A percentile compares a stretch with the other conserved stretches of the same genome.
Evolutionary conservation across 2,113 vertebrate species (phyloP).

Genomic region (Poicephalus gulielmi): DNA sequence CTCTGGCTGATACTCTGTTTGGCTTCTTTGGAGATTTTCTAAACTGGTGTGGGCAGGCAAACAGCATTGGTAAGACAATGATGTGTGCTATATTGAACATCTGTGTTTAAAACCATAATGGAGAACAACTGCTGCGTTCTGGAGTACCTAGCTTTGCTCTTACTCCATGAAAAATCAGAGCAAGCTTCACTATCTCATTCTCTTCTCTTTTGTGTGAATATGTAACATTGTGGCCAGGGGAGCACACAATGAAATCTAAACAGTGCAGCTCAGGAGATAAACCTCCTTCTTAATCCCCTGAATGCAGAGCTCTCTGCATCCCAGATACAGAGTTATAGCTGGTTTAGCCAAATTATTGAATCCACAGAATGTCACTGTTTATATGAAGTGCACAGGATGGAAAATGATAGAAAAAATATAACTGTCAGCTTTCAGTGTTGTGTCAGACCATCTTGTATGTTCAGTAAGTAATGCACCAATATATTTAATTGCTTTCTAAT

Average conservation of each 20-base stretch:
- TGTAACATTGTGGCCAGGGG: not conserved
- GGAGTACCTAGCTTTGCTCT: not conserved
- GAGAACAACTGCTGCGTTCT: not conserved
- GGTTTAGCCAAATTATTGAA: not conserved
- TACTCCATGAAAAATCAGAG: not conserved
- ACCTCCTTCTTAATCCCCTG: not conserved
- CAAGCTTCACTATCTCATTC: not conserved
- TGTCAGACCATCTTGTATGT: not conserved
- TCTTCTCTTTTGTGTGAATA: not conserved
- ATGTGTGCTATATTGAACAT: not conserved
- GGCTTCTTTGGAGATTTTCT: slow-evolving; percentile 67
- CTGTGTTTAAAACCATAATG: not conserved
- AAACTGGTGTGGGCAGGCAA: slow-evolving; percentile 72
- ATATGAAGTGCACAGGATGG: not conserved
- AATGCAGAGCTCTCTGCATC: not conserved
- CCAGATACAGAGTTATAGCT: not conserved
- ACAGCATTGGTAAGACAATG: slow-evolving; percentile 63
- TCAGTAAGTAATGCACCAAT: not conserved
- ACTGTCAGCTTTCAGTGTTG: not conserved
- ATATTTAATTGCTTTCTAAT: not conserved
- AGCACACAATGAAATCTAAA: not conserved
- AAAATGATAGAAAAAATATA: not conserved
- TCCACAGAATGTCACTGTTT: not conserved
- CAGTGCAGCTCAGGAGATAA: not conserved
- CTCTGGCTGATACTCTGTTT: slow-evolving; percentile 63